These are phyloP conservation scores for Bathynomus jamesi DNA, from an alignment of 1,140 invertebrate genomes.

Conservation along the genomic window DNA sequence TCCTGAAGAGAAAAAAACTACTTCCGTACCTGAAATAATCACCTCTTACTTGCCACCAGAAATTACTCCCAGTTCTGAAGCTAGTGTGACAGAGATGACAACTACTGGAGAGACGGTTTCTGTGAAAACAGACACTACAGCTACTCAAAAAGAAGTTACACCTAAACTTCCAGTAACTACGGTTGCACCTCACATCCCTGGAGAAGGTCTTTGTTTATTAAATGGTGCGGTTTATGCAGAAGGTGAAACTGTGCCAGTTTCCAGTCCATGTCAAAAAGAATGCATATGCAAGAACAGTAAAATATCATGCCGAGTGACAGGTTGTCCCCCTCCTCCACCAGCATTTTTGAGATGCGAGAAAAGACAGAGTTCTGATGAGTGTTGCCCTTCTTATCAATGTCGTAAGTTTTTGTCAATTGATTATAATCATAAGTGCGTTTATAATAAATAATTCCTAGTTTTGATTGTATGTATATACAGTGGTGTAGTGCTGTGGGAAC, in stretches of 20 bases:
- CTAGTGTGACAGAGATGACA: no score
- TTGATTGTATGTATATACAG: no score
- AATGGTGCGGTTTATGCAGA: conserved; percentile 70
- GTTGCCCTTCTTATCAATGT: conserved; percentile 71
- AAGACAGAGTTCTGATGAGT: conserved; percentile 51
- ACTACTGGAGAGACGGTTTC: no score
- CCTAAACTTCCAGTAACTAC: neutral
- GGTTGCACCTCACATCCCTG: conserved; percentile 14
- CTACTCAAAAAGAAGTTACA: no score
- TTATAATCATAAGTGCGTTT: no score
- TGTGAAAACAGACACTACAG: no score
- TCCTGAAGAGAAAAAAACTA: no score
- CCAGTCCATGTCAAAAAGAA: conserved; percentile 61
- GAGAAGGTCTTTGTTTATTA: conserved; percentile 40
- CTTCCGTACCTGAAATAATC: no score
- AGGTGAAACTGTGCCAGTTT: conserved; percentile 60
- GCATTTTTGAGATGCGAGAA: conserved; percentile 59
- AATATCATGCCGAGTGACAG: conserved; percentile 65
- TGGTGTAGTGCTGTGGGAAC: no score
- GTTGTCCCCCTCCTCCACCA: conserved; percentile 59
- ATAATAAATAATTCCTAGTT: no score
- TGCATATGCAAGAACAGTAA: conserved; percentile 78
- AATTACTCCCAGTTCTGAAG: no score
- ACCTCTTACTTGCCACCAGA: no score
- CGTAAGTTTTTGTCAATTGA: conserved; percentile 47